These are phyloP conservation scores for Hydrolagus affinis DNA, from an alignment of 2,113 vertebrate genomes.

Conservation along the genomic window DNA sequence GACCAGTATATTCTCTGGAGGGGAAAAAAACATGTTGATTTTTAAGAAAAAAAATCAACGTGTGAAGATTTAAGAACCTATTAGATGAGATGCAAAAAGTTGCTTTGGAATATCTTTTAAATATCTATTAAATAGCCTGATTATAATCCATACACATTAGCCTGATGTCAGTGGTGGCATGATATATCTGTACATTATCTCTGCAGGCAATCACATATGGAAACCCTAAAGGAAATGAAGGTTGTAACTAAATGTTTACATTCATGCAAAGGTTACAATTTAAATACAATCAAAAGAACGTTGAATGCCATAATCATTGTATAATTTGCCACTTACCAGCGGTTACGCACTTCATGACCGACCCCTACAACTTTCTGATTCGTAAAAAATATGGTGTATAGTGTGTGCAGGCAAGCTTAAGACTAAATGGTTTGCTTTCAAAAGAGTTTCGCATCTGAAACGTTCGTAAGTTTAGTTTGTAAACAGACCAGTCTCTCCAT, in stretches of 20 bases:
- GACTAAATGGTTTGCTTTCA: slow-evolving; percentile 32
- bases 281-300: slow-evolving; percentile 10
- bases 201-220: not conserved
- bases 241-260: slow-evolving; percentile 14
- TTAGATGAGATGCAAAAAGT: not conserved
- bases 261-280: slow-evolving; percentile 28
- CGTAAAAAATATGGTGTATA: slow-evolving; percentile 28
- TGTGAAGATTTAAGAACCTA: not conserved
- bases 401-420: slow-evolving; percentile 30
- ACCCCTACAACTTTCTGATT: not conserved
- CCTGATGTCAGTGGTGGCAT: not conserved
- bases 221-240: slow-evolving; percentile 16
- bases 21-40: not conserved
- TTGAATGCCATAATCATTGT: slow-evolving; percentile 25
- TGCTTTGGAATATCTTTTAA: not conserved
- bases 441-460: slow-evolving; percentile 26
- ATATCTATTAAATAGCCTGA: slow-evolving; percentile 8
- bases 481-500: slow-evolving; percentile 24
- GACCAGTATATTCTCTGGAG: not conserved
- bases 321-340: slow-evolving; percentile 6
- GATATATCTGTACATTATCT: not conserved
- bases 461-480: not conserved
- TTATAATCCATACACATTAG: not conserved
- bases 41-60: not conserved
- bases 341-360: not conserved